Evolutionary conservation across 1,140 invertebrate genomes (phyloP), one percentile per base, ranked within the genome.

Genomic region (Sweltsa coloradensis): DNA sequence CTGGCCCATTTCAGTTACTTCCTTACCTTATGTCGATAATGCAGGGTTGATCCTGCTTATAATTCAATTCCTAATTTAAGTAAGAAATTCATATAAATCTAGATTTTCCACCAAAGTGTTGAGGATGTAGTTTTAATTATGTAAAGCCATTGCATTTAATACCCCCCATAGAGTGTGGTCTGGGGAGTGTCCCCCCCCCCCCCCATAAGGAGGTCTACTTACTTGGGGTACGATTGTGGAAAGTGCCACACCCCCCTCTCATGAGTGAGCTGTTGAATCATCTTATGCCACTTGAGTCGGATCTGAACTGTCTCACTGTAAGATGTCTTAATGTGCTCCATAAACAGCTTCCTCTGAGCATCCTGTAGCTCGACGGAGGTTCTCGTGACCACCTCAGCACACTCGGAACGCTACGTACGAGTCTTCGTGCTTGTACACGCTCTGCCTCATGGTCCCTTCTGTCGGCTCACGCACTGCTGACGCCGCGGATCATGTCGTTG

Each of bases 211-310:
- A n/a, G 26, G 29, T 23, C 31, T 37, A 44, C 39, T 60, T 71
- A 80, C 55, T 63, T 65, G 11, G 89, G 85, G 62, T 83, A 85
- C 18, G 74, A 75, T 22, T 79, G 69, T 0, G 72, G 57, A 52
- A 79, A 79, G 65, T 82, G 72, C 86, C 87, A 93, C 1, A 87
- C 74, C 5, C 80, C 86, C 50, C 77, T 78, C 50, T 85, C 80
- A 56, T 86, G 84, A 1, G 78, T 79, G 54, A 89, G 70, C 48
- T 79, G 73, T 39, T 76, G 73, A 3, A 83, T 71, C 2, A 91
- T 66, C 42, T 76, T 71, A 47, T 76, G 73, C 84, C 85, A 89
- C 41, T 72, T 71, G 34, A 75, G 73, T 47, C 76, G 69, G 0
- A 79, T 74, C 41, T 78, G 71, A 46, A 80, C 71, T 52, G 74